phyloP scores from a whole-genome alignment of 2,797 vertebrate genomes.

The Natrix natrix region DNA sequence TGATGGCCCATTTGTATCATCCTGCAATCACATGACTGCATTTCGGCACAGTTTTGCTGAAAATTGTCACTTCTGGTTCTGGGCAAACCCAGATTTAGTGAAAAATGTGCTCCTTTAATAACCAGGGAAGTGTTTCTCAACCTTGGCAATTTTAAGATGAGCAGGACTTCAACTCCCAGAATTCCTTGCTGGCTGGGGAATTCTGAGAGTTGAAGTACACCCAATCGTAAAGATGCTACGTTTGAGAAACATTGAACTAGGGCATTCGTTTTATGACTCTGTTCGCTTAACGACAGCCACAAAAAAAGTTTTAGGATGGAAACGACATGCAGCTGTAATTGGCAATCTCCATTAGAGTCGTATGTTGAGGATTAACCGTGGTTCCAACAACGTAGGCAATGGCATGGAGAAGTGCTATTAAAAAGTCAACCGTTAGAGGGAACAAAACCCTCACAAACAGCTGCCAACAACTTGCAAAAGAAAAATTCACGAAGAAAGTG shows the following conservation, averaged over 20 bases:
- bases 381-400: neutral
- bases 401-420: conserved; percentile 30
- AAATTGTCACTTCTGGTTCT: neutral
- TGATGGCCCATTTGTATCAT: neutral
- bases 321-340: neutral
- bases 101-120: neutral
- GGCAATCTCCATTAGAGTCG: neutral
- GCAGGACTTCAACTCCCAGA: neutral
- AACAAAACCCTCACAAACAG: conserved; percentile 54
- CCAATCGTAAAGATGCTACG: neutral
- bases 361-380: neutral
- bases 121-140: neutral
- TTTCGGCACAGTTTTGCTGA: neutral
- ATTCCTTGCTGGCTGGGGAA: neutral
- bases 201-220: neutral
- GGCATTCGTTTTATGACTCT: neutral
- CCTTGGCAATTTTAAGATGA: neutral
- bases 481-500: neutral
- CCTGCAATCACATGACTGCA: neutral
- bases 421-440: conserved; percentile 61
- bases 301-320: neutral
- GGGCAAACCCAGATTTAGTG: neutral
- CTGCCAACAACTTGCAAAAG: neutral
- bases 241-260: neutral
- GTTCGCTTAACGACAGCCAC: neutral